Base-by-base conservation (phyloP, 2,797 vertebrate genomes). In the Sebastes ruberrimus region DNA sequence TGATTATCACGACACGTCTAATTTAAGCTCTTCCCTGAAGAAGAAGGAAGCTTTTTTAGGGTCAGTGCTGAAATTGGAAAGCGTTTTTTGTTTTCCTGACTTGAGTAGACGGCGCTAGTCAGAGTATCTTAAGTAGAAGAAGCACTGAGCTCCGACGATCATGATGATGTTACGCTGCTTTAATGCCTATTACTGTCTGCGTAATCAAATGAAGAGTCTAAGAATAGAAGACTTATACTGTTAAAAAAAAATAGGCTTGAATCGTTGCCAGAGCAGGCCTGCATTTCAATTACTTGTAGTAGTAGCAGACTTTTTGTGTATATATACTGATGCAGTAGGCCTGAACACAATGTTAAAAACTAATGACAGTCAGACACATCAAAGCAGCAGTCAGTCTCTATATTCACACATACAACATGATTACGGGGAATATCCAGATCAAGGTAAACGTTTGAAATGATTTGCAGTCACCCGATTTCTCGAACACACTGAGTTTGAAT, bases 181-280 rank as follows among this genome's bases (percentile, higher is more conserved):
- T 76, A 81, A 71, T 86, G 71, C 66, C 60, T 30, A 59, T 73
- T 20, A 72, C 64, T 55, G 71, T 78, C 73, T 0, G 7, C 22
- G 30, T 80, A 76, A 90, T 86, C 71, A 83, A 76, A 77, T 28
- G 20, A 83, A 38, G 52, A 49, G 56, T 74, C 79, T 78, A 68
- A 75, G 69, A 89, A 83, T 85, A 88, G 74, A 82, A 32, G 35
- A 67, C 73, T 62, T 33, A 42, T 3, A 55, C 20, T 13, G 18
- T 63, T 33, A 10, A 22, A 42, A 23, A 49, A 28, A 63, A 80
- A 38, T 2, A 23, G 2, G n/a, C 33, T 22, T 35, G n/a, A 62
- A 28, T 81, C 16, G 4, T 20, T 38, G 23, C 4, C 27, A 55
- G 38, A 27, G 10, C 57, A 13, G 10, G 53, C 6, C 2, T 55